phyloP scores from a whole-genome alignment of 2,113 vertebrate species.

The Mola mola region DNA sequence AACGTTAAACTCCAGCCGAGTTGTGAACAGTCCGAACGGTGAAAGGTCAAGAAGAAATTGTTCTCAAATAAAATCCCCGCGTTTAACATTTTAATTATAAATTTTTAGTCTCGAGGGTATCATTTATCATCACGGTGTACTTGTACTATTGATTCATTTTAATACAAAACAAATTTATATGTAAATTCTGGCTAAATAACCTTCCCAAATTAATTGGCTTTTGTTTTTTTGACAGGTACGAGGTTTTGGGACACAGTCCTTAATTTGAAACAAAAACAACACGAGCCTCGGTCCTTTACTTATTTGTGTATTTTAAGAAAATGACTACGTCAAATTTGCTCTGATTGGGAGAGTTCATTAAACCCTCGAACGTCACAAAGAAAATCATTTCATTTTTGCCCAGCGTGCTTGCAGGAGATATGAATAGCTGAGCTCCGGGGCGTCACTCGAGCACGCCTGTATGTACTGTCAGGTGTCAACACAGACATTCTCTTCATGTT shows the following conservation, averaged over 20 bases:
- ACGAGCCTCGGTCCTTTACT: slow-evolving; percentile 49
- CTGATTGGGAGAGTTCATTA: slow-evolving; percentile 75
- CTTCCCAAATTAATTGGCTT: slow-evolving; percentile 82
- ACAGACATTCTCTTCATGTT: slow-evolving; percentile 18
- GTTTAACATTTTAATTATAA: slow-evolving; percentile 92
- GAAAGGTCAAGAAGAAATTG: slow-evolving; percentile 84
- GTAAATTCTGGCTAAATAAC: slow-evolving; percentile 91
- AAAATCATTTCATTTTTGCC: slow-evolving; percentile 54
- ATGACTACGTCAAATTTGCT: slow-evolving; percentile 76
- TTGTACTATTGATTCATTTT: slow-evolving; percentile 77
- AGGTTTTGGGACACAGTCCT: slow-evolving; percentile 66
- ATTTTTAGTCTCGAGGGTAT: slow-evolving; percentile 87
- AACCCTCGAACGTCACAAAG: slow-evolving; percentile 46
- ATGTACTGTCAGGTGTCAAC: slow-evolving; percentile 81
- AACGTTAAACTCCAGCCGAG: not conserved
- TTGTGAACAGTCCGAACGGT: slow-evolving; percentile 12
- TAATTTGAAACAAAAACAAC: slow-evolving; percentile 62
- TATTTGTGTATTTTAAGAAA: slow-evolving; percentile 55
- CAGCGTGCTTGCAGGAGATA: slow-evolving; percentile 81
- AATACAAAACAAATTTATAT: slow-evolving; percentile 88
- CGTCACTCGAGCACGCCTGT: slow-evolving; percentile 83
- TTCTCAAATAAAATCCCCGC: slow-evolving; percentile 84
- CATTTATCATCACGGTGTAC: slow-evolving; percentile 79
- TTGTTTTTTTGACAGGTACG: slow-evolving; percentile 65
- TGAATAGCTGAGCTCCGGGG: slow-evolving; percentile 85